phyloP scores from a whole-genome alignment of 2,797 vertebrate genomes.

The Myiotriccus ornatus region DNA sequence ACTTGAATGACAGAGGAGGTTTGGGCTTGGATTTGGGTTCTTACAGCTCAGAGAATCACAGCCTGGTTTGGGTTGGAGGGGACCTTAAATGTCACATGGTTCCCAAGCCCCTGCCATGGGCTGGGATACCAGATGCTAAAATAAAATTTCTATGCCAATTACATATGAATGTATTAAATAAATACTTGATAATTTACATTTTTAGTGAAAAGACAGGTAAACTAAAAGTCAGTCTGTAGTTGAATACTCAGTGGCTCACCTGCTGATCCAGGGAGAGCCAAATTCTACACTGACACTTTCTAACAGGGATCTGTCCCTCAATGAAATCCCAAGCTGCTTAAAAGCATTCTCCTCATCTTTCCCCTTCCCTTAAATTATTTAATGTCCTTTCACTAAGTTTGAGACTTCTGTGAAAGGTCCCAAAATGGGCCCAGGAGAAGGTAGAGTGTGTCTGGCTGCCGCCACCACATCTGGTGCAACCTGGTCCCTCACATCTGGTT shows the following conservation, averaged over 20 bases:
- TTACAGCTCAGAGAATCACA: not conserved
- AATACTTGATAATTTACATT: not conserved
- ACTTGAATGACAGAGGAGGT: not conserved
- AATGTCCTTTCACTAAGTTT: accelerated
- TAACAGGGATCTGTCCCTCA: not conserved
- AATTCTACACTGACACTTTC: not conserved
- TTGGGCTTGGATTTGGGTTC: not conserved
- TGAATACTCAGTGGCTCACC: too few species aligned
- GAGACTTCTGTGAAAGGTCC: accelerated
- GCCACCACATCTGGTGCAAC: not conserved
- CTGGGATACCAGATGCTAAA: not conserved
- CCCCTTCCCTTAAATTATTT: not conserved
- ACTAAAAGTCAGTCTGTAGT: accelerated
- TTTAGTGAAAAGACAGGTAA: not conserved
- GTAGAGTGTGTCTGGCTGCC: not conserved
- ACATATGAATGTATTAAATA: accelerated
- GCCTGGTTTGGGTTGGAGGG: not conserved
- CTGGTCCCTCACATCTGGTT: not conserved
- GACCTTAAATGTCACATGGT: accelerated
- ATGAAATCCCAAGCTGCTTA: not conserved
- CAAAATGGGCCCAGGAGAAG: accelerated
- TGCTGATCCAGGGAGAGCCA: not conserved
- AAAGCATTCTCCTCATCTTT: not conserved
- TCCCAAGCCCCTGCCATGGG: not conserved
- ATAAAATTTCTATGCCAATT: not conserved